Base-by-base conservation (phyloP, 2,888 invertebrate genomes). In the Tachina grossa region DNA sequence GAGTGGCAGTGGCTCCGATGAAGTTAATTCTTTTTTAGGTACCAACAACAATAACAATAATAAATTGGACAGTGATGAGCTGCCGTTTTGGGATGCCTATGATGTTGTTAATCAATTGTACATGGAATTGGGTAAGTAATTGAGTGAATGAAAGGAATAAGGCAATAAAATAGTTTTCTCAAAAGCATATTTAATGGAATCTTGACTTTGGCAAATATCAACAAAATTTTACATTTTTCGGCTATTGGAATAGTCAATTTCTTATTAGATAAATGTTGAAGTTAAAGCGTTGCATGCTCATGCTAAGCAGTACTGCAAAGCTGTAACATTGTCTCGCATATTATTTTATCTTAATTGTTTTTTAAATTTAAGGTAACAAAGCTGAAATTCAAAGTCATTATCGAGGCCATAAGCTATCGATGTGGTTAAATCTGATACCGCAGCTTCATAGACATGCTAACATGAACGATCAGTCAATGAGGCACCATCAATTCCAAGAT, bases 101-200 rank as follows among this genome's bases (percentile, higher is more conserved):
- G 97, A 97, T 92, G 96, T 97, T 87, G 97, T 97, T 92, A 97
- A 97, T 93, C 97, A 97, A 92, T 95, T 97, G 79, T 97, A 97
- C 93, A 94, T 97, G 93, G 97, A 96, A 93, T 93, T 96, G 92
- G 95, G 96, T 96, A 93, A 93, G 94, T 53, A 9, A 22, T 22
- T 31, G 31, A 6, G 31, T 31, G 31, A 31, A 31, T 31, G 31
- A 2, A 31, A 31, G 0, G 31, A 31, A 31, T 5, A 6, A 31
- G 6, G 31, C 31, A 31, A 31, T 31, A 31, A 31, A 31, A 6
- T 31, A 4, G 2, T 3, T 31, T 31, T 0, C 2, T 2, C 31
- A 31, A 31, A 31, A 31, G 31, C 31, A 31, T 31, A 31, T 31
- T 31, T 31, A 6, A 31, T 31, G 31, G 6, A 31, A 31, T 31